Evolutionary conservation across 1,140 invertebrate genomes (phyloP).

Genomic region (Bacillus rossius): DNA sequence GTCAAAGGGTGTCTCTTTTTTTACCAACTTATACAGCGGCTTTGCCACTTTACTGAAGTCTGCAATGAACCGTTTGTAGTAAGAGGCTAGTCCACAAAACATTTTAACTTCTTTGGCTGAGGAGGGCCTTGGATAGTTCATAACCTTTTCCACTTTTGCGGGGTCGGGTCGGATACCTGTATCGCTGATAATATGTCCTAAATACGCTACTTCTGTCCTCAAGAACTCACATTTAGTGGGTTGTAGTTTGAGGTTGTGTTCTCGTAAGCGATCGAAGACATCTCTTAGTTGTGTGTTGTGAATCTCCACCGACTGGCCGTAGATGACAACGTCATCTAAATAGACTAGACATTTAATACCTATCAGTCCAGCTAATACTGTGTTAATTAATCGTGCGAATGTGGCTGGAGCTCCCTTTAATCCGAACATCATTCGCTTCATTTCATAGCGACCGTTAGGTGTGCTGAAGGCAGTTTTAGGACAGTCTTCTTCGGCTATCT

Average conservation of each 20-base stretch:
- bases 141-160: slow-evolving; percentile 22
- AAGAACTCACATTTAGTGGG: slow-evolving; percentile 32
- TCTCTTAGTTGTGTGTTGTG: not conserved
- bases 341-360: slow-evolving; percentile 11
- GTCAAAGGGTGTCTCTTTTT: not conserved
- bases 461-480: slow-evolving; percentile 45
- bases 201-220: slow-evolving; percentile 22
- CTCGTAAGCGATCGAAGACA: not conserved
- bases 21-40: slow-evolving; percentile 1
- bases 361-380: slow-evolving; percentile 18
- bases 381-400: slow-evolving; percentile 30
- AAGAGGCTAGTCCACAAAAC: slow-evolving; percentile 26
- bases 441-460: slow-evolving; percentile 33
- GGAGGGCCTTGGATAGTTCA: slow-evolving; percentile 21
- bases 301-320: not conserved
- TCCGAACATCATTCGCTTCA: slow-evolving; percentile 34
- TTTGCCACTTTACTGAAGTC: slow-evolving; percentile 1
- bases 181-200: slow-evolving; percentile 26
- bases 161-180: slow-evolving; percentile 26
- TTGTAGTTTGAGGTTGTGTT: slow-evolving; percentile 27
- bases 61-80: slow-evolving; percentile 10
- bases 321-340: slow-evolving; percentile 5
- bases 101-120: slow-evolving; percentile 20
- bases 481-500: slow-evolving; percentile 23
- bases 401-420: slow-evolving; percentile 34